Base-by-base conservation (phyloP, 2,113 vertebrate genomes). In the Hepsetus odoe region DNA sequence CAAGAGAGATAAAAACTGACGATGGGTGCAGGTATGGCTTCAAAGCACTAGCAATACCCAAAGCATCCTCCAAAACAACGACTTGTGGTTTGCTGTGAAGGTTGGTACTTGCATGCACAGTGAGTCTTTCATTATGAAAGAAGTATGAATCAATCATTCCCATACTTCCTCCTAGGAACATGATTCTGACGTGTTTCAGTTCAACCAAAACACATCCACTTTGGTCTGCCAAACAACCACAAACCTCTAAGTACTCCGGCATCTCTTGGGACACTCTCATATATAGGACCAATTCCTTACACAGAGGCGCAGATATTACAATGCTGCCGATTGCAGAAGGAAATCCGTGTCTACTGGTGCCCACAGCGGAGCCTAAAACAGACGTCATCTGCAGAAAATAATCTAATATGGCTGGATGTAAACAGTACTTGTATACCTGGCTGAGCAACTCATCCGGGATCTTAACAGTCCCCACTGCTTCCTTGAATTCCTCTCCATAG, bases 381-480 rank as follows among this genome's bases (percentile, higher is more conserved):
- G 90, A 86, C 0, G 87, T 90, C 94, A 96, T 94, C 87, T 96
- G 95, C 70, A 96, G 81, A 76, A 96, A 95, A 77, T 85, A 95
- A 84, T 96, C 95, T 0, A 96, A 84, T 20, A 97, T 68, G 38
- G 95, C 92, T 35, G 95, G 95, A 65, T 96, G 95, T 76, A 96
- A 87, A 30, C 80, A 91, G 83, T 93, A 94, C 26, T 92, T 89
- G 83, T 94, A 82, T 71, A 96, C 89, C 68, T 93, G 81, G 40
- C 72, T 80, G 35, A 85, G 0, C 0, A 91, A 84, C 81, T 92
- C 88, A 78, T 80, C 67, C 6, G 91, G 92, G 66, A 95, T 90
- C 44, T 80, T 89, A 10, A 97, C 79, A 42, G 64, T 86, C 44
- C 93, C 86, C 78, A 95, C 84, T 49, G 91, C 94, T 91, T 96